Base-by-base conservation (phyloP, 2,888 invertebrate species). In the Chydorus sphaericus region DNA sequence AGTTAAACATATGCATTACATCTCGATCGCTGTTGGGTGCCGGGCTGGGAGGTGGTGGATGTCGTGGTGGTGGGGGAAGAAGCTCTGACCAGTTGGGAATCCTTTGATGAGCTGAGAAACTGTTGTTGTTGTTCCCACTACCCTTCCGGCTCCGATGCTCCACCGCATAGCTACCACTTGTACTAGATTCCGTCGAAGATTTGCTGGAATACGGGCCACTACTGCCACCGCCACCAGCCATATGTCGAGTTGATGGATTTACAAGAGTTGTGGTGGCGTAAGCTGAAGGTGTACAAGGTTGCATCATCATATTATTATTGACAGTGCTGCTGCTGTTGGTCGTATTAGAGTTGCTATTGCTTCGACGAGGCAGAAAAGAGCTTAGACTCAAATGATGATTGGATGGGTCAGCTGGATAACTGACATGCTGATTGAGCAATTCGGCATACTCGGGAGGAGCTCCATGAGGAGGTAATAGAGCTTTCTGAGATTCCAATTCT, bases 221-320 rank as follows among this genome's bases (percentile, higher is more conserved):
- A 3, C 33, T 4, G 11, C 23, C 23, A 14, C 33, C 23, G 11
- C 36, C 33, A 10, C 39, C 39, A n/a, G n/a, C n/a, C n/a, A n/a
- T n/a, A n/a, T n/a, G n/a, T 14, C 44, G 1, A 14, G 18, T 14
- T 10, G 44, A 44, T 4, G 44, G 44, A 20, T 36, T 55, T 7
- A 83, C 81, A 60, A 90, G 75, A 56, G 88, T 86, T 20, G 89
- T 89, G 16, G 89, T 89, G 55, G 90, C 90, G 67, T 90, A 90
- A 2, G 89, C 88, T 20, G 88, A 87, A 3, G 86, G 85, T 1
- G 84, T 44, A 23, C 28, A 28, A n/a, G 44, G 26, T 16, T 44
- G 44, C 44, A 44, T 44, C 44, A 44, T 11, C 44, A 44, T 44
- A 23, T 26, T 44, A n/a, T n/a, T n/a, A n/a, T n/a, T n/a, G n/a